These are phyloP conservation scores for Microcaecilia unicolor DNA, from an alignment of 2,797 vertebrate species.

Conservation along the genomic window DNA sequence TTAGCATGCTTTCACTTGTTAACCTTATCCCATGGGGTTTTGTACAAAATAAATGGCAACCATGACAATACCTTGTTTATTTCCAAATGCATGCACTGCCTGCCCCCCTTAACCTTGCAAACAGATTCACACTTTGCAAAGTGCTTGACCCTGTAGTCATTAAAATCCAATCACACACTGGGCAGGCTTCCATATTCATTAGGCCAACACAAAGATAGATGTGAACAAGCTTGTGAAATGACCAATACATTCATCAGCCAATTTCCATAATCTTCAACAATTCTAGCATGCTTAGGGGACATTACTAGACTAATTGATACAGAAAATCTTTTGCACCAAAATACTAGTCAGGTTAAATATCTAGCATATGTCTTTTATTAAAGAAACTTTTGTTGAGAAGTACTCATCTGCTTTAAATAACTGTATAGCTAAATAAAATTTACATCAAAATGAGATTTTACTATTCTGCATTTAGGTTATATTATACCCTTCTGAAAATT, in stretches of 20 bases:
- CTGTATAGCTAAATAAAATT: no score
- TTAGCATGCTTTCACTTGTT: conserved; percentile 41
- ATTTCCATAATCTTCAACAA: conserved; percentile 50
- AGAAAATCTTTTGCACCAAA: conserved; percentile 35
- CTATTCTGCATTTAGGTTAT: no score
- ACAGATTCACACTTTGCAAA: conserved; percentile 38
- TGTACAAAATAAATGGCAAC: conserved; percentile 38
- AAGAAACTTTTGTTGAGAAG: conserved; percentile 3
- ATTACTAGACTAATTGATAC: conserved; percentile 45
- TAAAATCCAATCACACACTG: conserved; percentile 51
- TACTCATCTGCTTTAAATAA: no score
- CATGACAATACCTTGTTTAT: conserved; percentile 43
- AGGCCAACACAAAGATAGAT: conserved; percentile 48
- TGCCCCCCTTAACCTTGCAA: conserved; percentile 40
- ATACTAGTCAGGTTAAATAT: conserved; percentile 23
- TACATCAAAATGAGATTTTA: no score
- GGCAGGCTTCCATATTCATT: conserved; percentile 50
- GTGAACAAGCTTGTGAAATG: conserved; percentile 51
- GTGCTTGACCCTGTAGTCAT: conserved; percentile 47
- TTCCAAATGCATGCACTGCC: conserved; percentile 39
- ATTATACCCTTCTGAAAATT: no score
- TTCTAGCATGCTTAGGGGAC: conserved; percentile 41
- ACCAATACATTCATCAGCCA: conserved; percentile 49
- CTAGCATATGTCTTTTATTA: conserved; percentile 32
- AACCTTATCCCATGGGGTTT: conserved; percentile 39